Conservation (phyloP, 2,888 invertebrate genomes). For the Drosophila longiperda region DNA sequence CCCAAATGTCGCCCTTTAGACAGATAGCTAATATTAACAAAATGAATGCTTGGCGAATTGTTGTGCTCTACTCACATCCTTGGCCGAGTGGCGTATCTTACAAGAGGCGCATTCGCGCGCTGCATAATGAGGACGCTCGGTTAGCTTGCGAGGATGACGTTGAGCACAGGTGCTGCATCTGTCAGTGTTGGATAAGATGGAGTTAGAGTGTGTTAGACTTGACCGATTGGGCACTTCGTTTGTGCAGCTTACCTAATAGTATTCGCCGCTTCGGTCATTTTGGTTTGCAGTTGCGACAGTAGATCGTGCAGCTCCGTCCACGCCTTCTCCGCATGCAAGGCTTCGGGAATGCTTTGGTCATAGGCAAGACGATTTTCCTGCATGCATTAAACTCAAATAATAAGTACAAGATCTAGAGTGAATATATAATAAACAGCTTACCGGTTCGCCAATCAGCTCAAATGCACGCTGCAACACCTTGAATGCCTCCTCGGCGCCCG, state of each 20-base stretch:
- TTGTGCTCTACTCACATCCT: constrained; percentile 87
- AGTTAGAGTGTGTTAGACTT: background rate
- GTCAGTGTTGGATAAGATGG: background rate
- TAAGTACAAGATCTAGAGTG: background rate
- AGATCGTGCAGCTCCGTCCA: constrained; percentile 95
- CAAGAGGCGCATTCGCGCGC: constrained; percentile 96
- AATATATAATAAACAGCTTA: constrained; percentile 81
- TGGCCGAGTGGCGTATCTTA: constrained; percentile 94
- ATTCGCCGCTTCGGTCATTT: constrained; percentile 97
- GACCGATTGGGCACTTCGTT: too few species aligned
- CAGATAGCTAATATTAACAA: background rate
- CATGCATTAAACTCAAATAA: constrained; percentile 14
- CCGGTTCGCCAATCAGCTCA: constrained; percentile 96
- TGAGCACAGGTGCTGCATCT: constrained; percentile 97
- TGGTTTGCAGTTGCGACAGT: constrained; percentile 94
- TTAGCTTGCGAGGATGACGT: constrained; percentile 94
- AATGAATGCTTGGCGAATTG: background rate
- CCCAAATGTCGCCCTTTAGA: constrained; percentile 97
- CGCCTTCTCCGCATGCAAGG: constrained; percentile 93
- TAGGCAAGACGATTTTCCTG: constrained; percentile 91
- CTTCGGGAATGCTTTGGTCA: constrained; percentile 90
- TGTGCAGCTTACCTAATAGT: constrained; percentile 88
- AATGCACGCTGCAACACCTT: constrained; percentile 98
- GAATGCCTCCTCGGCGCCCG: constrained; percentile 98
- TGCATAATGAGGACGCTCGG: constrained; percentile 95